phyloP scores from a whole-genome alignment of 2,888 invertebrate genomes.

The Macrophya alboannulata region DNA sequence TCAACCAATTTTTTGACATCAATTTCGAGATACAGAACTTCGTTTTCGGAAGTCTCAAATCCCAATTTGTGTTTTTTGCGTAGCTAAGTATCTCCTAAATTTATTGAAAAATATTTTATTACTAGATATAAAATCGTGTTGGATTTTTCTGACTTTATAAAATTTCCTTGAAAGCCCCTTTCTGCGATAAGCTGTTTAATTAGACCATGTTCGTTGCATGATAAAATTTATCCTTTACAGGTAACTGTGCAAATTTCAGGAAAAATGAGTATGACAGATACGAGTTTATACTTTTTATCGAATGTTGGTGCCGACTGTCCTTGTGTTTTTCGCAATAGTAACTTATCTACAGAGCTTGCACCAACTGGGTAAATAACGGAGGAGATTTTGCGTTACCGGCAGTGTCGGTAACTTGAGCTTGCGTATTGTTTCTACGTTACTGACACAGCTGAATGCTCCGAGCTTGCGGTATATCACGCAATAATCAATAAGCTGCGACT shows the following conservation, averaged over 20 bases:
- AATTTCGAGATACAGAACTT: not conserved
- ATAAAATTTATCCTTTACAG: not conserved
- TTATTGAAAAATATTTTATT: not conserved
- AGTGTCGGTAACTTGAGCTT: conserved; percentile 36
- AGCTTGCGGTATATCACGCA: conserved; percentile 8
- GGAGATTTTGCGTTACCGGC: not conserved
- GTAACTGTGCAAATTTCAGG: not conserved
- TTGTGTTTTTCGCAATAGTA: conserved; percentile 12
- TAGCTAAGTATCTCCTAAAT: not conserved
- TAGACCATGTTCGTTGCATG: not conserved
- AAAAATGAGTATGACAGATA: not conserved
- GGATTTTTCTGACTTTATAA: no score
- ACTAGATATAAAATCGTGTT: no score
- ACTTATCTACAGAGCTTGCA: not conserved
- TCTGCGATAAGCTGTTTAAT: not conserved
- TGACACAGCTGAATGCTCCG: conserved; percentile 6
- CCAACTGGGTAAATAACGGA: not conserved
- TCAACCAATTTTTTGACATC: not conserved
- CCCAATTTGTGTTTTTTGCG: not conserved
- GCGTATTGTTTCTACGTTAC: conserved; percentile 7
- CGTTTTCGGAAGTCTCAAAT: not conserved
- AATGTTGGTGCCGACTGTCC: conserved; percentile 15
- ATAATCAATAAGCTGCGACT: conserved; percentile 20
- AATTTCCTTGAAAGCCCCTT: not conserved
- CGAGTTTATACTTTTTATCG: not conserved